Conservation (phyloP, 1,140 invertebrate species). For the Holcopasites calliopsidis region DNA sequence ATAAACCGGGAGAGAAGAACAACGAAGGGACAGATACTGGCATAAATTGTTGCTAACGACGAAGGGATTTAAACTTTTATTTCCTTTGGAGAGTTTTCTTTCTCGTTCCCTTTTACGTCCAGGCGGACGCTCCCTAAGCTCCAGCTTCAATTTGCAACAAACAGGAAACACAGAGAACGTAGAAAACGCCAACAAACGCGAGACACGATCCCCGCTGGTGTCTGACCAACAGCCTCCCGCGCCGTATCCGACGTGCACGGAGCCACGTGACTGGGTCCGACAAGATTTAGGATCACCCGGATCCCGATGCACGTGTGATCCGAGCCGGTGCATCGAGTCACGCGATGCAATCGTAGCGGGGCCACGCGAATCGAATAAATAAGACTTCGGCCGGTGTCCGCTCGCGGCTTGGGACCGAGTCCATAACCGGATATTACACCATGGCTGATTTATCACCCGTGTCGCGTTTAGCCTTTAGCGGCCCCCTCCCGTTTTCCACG, state of each 20-base stretch:
- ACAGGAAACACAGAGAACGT: not conserved
- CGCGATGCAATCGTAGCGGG: conserved; percentile 48
- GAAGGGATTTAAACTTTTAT: no score
- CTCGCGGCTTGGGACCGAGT: not conserved
- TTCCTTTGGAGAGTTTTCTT: no score
- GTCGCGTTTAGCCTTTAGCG: not conserved
- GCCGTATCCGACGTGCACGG: conserved; percentile 51
- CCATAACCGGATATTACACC: conserved; percentile 26
- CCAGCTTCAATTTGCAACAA: no score
- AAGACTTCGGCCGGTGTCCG: conserved; percentile 20
- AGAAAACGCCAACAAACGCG: not conserved
- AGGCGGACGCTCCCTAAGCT: no score
- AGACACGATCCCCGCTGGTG: not conserved
- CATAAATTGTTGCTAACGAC: no score
- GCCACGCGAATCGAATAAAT: conserved; percentile 44
- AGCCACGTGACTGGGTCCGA: conserved; percentile 51
- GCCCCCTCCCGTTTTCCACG: not conserved
- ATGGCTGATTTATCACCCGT: conserved; percentile 17
- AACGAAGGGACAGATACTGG: not conserved
- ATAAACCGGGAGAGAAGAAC: no score
- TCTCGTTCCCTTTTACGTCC: no score
- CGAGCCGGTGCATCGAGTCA: conserved; percentile 55
- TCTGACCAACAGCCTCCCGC: conserved; percentile 43
- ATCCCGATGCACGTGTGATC: conserved; percentile 54
- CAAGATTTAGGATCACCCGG: conserved; percentile 56